Evolutionary conservation across 2,113 vertebrate species (phyloP).

Genomic region (Saguinus midas): DNA sequence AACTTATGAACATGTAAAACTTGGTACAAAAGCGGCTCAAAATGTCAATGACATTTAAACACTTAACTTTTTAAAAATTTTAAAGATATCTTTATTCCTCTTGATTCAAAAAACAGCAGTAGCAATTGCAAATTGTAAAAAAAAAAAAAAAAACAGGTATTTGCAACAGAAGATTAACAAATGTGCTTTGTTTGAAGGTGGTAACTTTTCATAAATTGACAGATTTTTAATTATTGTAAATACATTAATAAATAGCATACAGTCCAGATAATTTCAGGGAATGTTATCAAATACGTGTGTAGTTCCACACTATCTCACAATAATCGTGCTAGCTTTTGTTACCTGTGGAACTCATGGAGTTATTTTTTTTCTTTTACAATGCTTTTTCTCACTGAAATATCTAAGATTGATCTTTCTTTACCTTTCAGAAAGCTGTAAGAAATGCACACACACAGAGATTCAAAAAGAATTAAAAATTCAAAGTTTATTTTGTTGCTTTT

Average conservation of each 20-base stretch:
- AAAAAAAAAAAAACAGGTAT: not conserved
- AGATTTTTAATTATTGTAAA: slow-evolving; percentile 67
- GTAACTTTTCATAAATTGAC: slow-evolving; percentile 50
- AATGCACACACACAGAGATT: slow-evolving; percentile 42
- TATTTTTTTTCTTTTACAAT: not conserved
- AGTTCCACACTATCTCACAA: slow-evolving; percentile 55
- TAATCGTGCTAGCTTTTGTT: slow-evolving; percentile 68
- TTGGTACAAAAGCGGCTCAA: not conserved
- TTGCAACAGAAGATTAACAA: not conserved
- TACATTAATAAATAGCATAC: slow-evolving; percentile 36
- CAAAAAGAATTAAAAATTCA: slow-evolving; percentile 72
- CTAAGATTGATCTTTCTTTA: slow-evolving; percentile 30
- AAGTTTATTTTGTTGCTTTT: slow-evolving; percentile 50
- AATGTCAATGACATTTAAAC: not conserved
- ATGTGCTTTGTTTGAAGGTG: not conserved
- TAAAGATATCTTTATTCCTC: not conserved
- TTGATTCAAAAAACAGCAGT: not conserved
- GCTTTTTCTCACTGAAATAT: slow-evolving; percentile 68
- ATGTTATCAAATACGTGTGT: slow-evolving; percentile 68
- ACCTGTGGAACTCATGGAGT: slow-evolving; percentile 68
- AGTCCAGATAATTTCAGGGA: slow-evolving; percentile 71
- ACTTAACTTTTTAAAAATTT: not conserved
- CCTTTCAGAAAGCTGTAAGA: slow-evolving; percentile 59
- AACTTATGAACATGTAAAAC: not conserved
- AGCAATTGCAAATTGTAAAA: not conserved